Base-by-base conservation (phyloP, 2,888 invertebrate species). In the Plebejus argus region DNA sequence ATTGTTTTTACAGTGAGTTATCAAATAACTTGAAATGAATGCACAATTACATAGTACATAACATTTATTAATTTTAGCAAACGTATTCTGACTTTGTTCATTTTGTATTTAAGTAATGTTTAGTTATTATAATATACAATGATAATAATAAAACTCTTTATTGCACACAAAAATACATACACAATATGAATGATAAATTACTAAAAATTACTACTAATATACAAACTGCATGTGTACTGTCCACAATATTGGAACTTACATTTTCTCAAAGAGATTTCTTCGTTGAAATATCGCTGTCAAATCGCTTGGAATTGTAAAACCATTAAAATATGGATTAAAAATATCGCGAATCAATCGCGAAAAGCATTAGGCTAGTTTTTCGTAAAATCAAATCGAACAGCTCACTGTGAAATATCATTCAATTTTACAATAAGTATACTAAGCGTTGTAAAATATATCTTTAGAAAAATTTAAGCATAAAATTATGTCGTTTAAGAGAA, bases 371-470 rank as follows among this genome's bases (percentile, higher is more conserved):
- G 28, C 66, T 66, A 66, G 28, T 66, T 66, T 66, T 66, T 15
- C 28, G 28, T 33, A 66, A 66, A 58, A 61, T 28, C 23, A 66
- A 66, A 66, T 66, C 15, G 12, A 66, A 33, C 33, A 66, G 66
- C 18, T 66, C 66, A 66, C 28, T 66, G 66, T 66, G 28, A 66
- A 66, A 66, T 66, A 66, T 18, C 66, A 66, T 66, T 28, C 66
- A 66, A 66, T 5, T 28, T 15, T 18, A 28, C 66, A 66, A 66
- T 66, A 28, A 66, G 66, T 28, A 15, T 28, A 66, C 15, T 66
- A 66, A 66, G 28, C 28, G 66, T 66, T 66, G 66, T 66, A 66
- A 66, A 66, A 28, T 66, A 66, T 66, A 66, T 33, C 66, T 66
- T 66, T 66, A 66, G 66, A 66, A 33, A 66, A 66, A 33, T 66